Percentiles rank a stretch among this genome's conserved stretches.
Evolutionary conservation across 2,888 invertebrate species (phyloP).

Genomic region (Erannis defoliaria): DNA sequence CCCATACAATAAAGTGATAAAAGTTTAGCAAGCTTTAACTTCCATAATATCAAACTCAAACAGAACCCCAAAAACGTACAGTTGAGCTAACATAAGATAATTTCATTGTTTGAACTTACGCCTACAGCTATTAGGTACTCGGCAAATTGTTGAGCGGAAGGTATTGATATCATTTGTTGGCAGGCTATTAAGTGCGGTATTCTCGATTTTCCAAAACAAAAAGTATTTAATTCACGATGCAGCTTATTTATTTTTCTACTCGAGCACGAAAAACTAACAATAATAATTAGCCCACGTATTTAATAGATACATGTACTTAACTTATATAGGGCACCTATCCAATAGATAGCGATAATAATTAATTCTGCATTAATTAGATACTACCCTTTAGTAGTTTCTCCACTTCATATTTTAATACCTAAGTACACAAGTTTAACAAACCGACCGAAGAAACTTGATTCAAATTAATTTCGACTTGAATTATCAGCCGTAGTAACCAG

Average conservation of each 20-base stretch:
- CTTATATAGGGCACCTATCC: no score
- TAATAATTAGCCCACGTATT: no score
- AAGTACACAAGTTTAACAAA: no score
- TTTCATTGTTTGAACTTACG: constrained; percentile 32
- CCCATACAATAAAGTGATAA: constrained; percentile 23
- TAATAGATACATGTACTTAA: no score
- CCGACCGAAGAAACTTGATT: no score
- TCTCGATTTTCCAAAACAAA: neutral
- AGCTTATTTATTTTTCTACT: neutral
- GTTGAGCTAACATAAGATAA: constrained; percentile 27
- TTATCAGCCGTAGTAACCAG: no score
- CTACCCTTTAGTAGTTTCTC: no score
- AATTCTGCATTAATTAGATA: no score
- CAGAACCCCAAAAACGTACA: constrained; percentile 22
- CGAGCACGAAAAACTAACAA: no score
- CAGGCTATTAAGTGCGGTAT: neutral
- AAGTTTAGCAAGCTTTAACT: constrained; percentile 17
- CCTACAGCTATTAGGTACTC: constrained; percentile 22
- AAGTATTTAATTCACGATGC: neutral
- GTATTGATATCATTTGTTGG: constrained; percentile 13
- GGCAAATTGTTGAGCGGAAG: constrained; percentile 10
- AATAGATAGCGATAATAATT: no score
- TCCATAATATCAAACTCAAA: constrained; percentile 20
- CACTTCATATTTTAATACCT: no score
- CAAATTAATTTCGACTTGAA: no score